Conservation (phyloP, 2,888 invertebrate species). For the Sarcophaga caerulescens region DNA sequence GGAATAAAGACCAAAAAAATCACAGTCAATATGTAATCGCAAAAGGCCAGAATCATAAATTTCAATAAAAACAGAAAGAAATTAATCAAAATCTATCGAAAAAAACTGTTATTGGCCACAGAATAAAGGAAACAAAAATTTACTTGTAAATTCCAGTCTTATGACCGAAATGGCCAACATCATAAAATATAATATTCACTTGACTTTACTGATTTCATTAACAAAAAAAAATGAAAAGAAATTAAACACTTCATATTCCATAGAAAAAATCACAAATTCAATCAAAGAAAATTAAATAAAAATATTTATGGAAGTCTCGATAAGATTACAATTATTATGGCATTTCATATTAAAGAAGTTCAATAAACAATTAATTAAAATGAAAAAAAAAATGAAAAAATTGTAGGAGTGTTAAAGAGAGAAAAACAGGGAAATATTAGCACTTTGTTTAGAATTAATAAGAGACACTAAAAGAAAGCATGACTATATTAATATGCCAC, state of each 20-base stretch:
- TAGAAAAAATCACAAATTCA: slow-evolving; percentile 18
- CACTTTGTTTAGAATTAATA: no score
- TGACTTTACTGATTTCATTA: background rate
- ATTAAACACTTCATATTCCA: no score
- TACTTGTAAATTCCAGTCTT: slow-evolving; percentile 26
- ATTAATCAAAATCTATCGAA: slow-evolving; percentile 8
- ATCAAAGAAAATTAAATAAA: slow-evolving; percentile 6
- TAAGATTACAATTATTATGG: slow-evolving; percentile 30
- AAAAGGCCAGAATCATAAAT: background rate
- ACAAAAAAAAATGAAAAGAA: background rate
- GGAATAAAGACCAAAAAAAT: background rate
- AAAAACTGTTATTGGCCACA: background rate
- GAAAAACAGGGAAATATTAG: background rate
- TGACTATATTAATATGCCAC: no score
- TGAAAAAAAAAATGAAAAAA: background rate
- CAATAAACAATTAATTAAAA: slow-evolving; percentile 3
- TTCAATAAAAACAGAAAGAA: background rate
- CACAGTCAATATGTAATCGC: background rate
- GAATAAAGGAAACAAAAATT: background rate
- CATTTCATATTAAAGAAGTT: background rate
- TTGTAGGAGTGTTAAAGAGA: background rate
- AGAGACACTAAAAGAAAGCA: no score
- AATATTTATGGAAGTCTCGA: slow-evolving; percentile 9
- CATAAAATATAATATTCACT: slow-evolving; percentile 11
- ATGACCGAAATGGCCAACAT: slow-evolving; percentile 3